Evolutionary conservation across 2,113 vertebrate species (phyloP).

Genomic region (Cottus gobio): DNA sequence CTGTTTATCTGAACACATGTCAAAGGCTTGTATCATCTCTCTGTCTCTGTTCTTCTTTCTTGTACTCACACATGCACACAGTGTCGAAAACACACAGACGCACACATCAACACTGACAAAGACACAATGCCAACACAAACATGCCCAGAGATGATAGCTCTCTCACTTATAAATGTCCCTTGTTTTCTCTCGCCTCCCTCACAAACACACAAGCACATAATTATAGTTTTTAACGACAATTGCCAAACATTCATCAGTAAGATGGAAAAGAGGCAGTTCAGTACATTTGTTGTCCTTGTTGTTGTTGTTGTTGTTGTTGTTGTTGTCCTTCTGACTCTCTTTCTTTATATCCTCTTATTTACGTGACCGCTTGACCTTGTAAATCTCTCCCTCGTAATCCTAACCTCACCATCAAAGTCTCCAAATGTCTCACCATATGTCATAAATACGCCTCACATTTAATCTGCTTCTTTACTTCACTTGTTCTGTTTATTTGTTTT

Average conservation of each 20-base stretch:
- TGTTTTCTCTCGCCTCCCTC: slow-evolving; percentile 26
- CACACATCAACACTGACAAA: slow-evolving; percentile 16
- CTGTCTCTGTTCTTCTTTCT: slow-evolving; percentile 12
- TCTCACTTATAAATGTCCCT: slow-evolving; percentile 37
- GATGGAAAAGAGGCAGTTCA: neutral
- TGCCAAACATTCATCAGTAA: slow-evolving; percentile 44
- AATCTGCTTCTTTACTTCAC: slow-evolving; percentile 23
- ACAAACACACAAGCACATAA: slow-evolving; percentile 56
- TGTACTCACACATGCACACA: neutral
- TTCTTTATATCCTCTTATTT: slow-evolving; percentile 3
- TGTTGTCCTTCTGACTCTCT: neutral
- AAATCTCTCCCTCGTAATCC: slow-evolving; percentile 1
- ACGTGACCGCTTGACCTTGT: neutral
- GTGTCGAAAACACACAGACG: neutral
- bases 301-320: neutral
- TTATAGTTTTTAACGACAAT: slow-evolving; percentile 57
- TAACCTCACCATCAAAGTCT: neutral
- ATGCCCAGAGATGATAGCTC: slow-evolving; percentile 34
- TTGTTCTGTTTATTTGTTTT: too few species aligned
- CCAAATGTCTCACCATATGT: neutral
- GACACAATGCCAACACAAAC: slow-evolving; percentile 28
- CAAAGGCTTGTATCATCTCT: slow-evolving; percentile 26
- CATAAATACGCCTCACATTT: neutral
- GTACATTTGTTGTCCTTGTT: neutral
- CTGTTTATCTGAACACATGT: slow-evolving; percentile 57